Percentiles rank a stretch among this genome's conserved stretches.
These are phyloP conservation scores for Latrodectus geometricus DNA, from an alignment of 1,140 invertebrate genomes.

Conservation along the genomic window DNA sequence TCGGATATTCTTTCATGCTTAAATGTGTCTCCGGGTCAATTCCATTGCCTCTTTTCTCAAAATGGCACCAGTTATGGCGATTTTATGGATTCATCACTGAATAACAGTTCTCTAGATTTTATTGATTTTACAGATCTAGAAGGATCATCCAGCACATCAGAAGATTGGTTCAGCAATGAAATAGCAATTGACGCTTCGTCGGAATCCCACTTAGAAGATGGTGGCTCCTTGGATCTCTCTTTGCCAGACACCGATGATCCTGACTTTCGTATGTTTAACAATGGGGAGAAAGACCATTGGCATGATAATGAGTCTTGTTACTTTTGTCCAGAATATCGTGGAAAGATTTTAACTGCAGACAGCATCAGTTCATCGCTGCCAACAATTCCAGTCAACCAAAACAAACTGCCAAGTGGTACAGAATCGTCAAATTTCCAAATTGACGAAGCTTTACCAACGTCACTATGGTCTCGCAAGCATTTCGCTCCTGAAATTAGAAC, in stretches of 20 bases:
- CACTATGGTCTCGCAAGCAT: too few relatives aligned
- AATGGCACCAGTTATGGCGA: background rate
- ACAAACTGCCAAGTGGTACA: too few relatives aligned
- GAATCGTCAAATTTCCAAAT: too few relatives aligned
- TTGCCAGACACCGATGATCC: background rate
- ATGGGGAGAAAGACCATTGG: background rate
- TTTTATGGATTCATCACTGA: conserved; percentile 2
- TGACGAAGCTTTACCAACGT: too few relatives aligned
- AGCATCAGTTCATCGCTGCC: background rate
- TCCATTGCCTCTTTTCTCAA: background rate
- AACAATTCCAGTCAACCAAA: background rate
- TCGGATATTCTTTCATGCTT: background rate
- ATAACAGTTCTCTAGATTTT: conserved; percentile 14
- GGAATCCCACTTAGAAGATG: conserved; percentile 34
- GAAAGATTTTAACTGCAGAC: background rate
- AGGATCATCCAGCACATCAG: conserved; percentile 35
- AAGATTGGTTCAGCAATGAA: conserved; percentile 37
- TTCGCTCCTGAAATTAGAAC: too few relatives aligned
- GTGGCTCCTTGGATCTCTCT: conserved; percentile 8
- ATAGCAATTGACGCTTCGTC: conserved; percentile 26
- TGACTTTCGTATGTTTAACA: background rate
- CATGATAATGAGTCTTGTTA: conserved; percentile 5
- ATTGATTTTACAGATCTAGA: conserved; percentile 43
- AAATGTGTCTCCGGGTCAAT: background rate
- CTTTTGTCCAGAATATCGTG: conserved; percentile 11